A percentile compares a stretch with the other conserved stretches of the same genome.
Conservation (phyloP, 1,140 invertebrate species). For the Orius insidiosus region DNA sequence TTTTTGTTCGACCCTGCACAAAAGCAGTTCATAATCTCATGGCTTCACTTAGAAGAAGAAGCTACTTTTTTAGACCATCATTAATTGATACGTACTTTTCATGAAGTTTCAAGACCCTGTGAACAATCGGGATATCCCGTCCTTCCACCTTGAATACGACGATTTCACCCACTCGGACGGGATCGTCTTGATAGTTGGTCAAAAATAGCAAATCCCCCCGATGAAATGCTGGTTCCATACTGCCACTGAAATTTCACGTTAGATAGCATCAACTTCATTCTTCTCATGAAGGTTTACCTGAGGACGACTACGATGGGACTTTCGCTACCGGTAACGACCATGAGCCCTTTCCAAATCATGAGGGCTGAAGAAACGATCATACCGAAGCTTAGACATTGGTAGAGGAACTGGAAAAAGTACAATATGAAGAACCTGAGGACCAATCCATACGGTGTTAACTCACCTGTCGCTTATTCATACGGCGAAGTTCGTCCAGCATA, state of each 20-base stretch:
- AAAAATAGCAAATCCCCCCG: slow-evolving; percentile 90
- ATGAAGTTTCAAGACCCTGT: slow-evolving; percentile 95
- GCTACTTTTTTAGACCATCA: too few relatives aligned
- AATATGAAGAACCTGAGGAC: too few relatives aligned
- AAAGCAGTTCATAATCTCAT: too few relatives aligned
- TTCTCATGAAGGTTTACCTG: slow-evolving; percentile 47
- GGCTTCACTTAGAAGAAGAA: too few relatives aligned
- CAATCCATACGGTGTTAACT: background rate
- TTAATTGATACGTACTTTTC: slow-evolving; percentile 73
- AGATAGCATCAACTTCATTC: background rate
- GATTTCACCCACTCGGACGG: slow-evolving; percentile 96
- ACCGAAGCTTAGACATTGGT: slow-evolving; percentile 95
- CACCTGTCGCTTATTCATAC: slow-evolving; percentile 92
- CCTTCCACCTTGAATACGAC: slow-evolving; percentile 99
- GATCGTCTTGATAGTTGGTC: slow-evolving; percentile 92
- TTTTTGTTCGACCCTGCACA: too few relatives aligned
- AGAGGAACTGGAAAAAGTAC: slow-evolving; percentile 66
- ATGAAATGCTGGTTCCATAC: slow-evolving; percentile 99
- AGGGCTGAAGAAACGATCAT: slow-evolving; percentile 99
- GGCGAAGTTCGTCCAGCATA: slow-evolving; percentile 78
- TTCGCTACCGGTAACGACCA: slow-evolving; percentile 97
- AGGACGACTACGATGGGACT: slow-evolving; percentile 99
- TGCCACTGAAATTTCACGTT: slow-evolving; percentile 50
- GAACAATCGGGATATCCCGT: slow-evolving; percentile 97
- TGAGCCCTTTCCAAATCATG: slow-evolving; percentile 99